These are phyloP conservation scores for Siphlonurus alternatus DNA, from an alignment of 2,888 invertebrate species.

Conservation along the genomic window DNA sequence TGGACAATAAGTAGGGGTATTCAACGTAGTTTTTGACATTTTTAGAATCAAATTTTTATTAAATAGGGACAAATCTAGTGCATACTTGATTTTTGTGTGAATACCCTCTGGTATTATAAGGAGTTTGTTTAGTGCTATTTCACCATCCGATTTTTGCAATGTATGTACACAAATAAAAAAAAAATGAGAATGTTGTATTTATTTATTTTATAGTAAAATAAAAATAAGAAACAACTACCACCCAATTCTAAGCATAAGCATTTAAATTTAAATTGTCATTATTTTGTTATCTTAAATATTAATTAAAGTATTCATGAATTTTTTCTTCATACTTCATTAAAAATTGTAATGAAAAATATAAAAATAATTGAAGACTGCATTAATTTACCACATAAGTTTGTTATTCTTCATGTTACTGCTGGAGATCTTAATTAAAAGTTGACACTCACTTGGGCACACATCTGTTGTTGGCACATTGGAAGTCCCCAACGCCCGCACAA, in stretches of 20 bases:
- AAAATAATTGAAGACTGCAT: constrained; percentile 1
- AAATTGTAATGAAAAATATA: not conserved
- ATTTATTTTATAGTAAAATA: too few species aligned
- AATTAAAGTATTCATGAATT: not conserved
- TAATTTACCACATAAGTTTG: not conserved
- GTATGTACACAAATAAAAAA: too few species aligned
- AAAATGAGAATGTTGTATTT: too few species aligned
- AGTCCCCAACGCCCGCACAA: constrained; percentile 77
- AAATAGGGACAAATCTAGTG: not conserved
- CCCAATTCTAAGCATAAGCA: too few species aligned
- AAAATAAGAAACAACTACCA: too few species aligned
- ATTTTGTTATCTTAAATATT: not conserved
- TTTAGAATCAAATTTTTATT: not conserved
- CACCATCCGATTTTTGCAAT: too few species aligned
- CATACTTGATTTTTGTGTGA: too few species aligned
- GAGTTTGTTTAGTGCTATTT: too few species aligned
- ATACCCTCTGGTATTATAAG: too few species aligned
- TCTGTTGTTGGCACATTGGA: constrained; percentile 79
- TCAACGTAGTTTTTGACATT: not conserved
- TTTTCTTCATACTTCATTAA: not conserved
- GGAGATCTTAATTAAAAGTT: too few species aligned
- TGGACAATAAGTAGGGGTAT: not conserved
- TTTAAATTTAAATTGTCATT: too few species aligned
- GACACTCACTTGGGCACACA: constrained; percentile 53
- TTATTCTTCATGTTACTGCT: too few species aligned